Percentiles rank a stretch among this genome's conserved stretches.
Evolutionary conservation across 2,797 vertebrate species (phyloP).

Genomic region (Hoplostethus atlanticus): DNA sequence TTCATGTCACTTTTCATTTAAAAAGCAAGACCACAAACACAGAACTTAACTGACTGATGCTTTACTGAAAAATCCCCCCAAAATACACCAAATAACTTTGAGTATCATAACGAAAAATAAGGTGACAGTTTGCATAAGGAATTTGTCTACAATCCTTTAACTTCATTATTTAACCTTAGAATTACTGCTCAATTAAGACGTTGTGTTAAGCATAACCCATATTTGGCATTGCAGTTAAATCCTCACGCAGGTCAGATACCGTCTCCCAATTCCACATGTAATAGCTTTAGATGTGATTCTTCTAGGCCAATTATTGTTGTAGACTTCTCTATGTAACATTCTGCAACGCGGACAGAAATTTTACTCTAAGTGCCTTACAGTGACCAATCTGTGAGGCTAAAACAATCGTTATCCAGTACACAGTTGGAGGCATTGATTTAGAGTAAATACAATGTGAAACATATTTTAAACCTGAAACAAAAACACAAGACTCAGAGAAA

Average conservation of each 20-base stretch:
- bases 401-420: slow-evolving; percentile 24
- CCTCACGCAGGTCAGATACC: slow-evolving; percentile 30
- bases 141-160: slow-evolving; percentile 3
- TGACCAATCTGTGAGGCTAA: slow-evolving; percentile 31
- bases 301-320: neutral
- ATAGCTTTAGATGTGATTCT: slow-evolving; percentile 8
- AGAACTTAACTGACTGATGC: slow-evolving; percentile 35
- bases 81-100: slow-evolving; percentile 15
- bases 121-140: neutral
- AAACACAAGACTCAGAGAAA: slow-evolving; percentile 30
- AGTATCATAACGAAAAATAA: neutral
- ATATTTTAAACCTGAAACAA: slow-evolving; percentile 35
- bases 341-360: slow-evolving; percentile 9
- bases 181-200: slow-evolving; percentile 37
- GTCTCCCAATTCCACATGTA: slow-evolving; percentile 7
- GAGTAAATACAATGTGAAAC: slow-evolving; percentile 43
- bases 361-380: slow-evolving; percentile 3
- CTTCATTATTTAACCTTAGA: slow-evolving; percentile 29
- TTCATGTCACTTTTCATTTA: too few species aligned
- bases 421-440: slow-evolving; percentile 8
- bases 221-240: slow-evolving; percentile 55
- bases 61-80: slow-evolving; percentile 66
- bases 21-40: slow-evolving; percentile 26
- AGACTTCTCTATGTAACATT: slow-evolving; percentile 7
- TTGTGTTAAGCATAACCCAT: slow-evolving; percentile 11